phyloP scores from a whole-genome alignment of 1,140 invertebrate species.

The Drosophila parabipectinata region DNA sequence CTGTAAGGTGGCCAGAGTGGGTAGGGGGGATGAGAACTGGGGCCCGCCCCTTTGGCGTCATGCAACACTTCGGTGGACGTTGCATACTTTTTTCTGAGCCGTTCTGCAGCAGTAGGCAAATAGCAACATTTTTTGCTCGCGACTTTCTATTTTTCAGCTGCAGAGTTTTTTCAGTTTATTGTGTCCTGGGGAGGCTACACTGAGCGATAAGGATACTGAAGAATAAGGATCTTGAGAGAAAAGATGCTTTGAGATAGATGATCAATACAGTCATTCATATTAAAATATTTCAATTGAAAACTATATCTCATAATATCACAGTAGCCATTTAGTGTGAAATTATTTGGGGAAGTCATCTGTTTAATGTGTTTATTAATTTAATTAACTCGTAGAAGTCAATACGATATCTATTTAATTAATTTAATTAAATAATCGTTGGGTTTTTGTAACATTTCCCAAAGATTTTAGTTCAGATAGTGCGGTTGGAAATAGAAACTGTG shows the following conservation, averaged over 20 bases:
- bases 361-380: neutral
- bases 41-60: constrained; percentile 57
- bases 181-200: constrained; percentile 25
- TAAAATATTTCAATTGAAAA: no score
- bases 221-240: neutral
- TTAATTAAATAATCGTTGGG: neutral
- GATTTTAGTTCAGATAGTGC: neutral
- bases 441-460: no score
- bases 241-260: neutral
- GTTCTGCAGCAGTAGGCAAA: constrained; percentile 60
- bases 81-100: constrained; percentile 45
- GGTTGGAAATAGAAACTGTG: neutral
- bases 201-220: constrained; percentile 9
- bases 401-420: no score
- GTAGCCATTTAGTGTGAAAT: neutral
- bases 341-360: neutral
- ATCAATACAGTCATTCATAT: no score
- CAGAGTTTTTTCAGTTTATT: constrained; percentile 48
- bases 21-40: neutral
- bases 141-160: constrained; percentile 57
- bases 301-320: no score
- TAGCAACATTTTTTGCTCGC: constrained; percentile 46
- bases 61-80: constrained; percentile 53
- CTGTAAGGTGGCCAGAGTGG: neutral
- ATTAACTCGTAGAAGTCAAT: neutral